Conservation (phyloP, 2,888 invertebrate species). For the Nasonovia ribisnigri region DNA sequence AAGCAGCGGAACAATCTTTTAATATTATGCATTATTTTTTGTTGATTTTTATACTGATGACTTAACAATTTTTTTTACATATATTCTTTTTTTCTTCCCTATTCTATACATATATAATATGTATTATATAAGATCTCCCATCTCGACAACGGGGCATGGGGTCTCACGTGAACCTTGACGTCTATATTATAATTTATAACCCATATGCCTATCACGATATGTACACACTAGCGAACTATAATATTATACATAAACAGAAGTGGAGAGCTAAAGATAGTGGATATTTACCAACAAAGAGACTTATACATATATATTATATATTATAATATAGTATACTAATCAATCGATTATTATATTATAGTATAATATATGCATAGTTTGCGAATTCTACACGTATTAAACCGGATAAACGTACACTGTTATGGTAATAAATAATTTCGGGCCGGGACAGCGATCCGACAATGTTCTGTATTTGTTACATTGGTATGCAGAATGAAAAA, state of each 20-base stretch:
- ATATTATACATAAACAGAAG: neutral
- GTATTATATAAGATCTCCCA: neutral
- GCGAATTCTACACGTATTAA: slow-evolving; percentile 25
- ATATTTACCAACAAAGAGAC: neutral
- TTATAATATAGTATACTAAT: neutral
- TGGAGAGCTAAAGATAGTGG: neutral
- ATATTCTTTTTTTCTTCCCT: neutral
- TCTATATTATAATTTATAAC: neutral
- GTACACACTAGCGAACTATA: neutral
- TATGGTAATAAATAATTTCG: slow-evolving; percentile 11
- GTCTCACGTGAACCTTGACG: neutral
- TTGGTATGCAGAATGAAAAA: neutral
- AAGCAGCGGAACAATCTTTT: neutral
- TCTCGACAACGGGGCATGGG: neutral
- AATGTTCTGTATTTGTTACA: neutral
- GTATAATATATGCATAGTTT: neutral
- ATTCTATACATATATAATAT: neutral
- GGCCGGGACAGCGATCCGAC: neutral
- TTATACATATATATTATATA: too few species aligned
- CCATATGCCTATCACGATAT: neutral
- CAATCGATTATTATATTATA: neutral
- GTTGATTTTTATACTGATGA: neutral
- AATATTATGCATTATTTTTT: neutral
- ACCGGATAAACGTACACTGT: neutral
- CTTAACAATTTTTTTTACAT: neutral